Evolutionary conservation across 2,797 vertebrate species (phyloP), one percentile per base, ranked within the genome.

Genomic region (Anguilla obscura): DNA sequence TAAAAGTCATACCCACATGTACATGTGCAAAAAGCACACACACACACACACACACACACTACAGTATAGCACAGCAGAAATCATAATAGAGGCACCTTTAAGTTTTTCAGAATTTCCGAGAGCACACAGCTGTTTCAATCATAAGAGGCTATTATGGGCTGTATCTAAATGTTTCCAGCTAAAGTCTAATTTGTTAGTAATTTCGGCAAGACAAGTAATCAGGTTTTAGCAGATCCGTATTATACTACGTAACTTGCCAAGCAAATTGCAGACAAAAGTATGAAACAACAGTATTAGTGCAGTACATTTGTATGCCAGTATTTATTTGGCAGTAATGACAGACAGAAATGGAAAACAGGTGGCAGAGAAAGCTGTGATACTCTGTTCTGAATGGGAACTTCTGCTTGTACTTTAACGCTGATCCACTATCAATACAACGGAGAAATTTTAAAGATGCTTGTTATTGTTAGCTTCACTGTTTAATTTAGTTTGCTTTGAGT

Each of bases 181-280:
- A 92, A 93, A 93, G 94, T 93, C 92, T 96, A 93, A 95, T 96
- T 94, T 94, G 94, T 92, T 93, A 91, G 93, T 95, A 95, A 95
- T 95, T 95, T 94, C 94, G 90, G 92, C 87, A 87, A 95, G 94
- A 95, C 93, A 93, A 93, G 89, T 92, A 92, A 94, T 93, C 92
- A 91, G 89, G 21, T 91, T 94, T 92, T 92, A 89, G 91, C 91
- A 91, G 91, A 60, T 88, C 92, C 92, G 91, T 91, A 85, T 91
- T 90, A 91, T 90, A 90, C 94, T 93, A 90, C 89, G 80, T 87
- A 93, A 92, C 93, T 92, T 86, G 89, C 91, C 89, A 90, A 89
- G 89, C 91, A 94, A 94, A 95, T 96, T 94, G 95, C 89, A 89
- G 85, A 50, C 40, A 66, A 92, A 91, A 71, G 50, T 80, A 92